A percentile compares a stretch with the other conserved stretches of the same genome.
Evolutionary conservation across 2,113 vertebrate genomes (phyloP).

Genomic region (Bombycilla garrulus): DNA sequence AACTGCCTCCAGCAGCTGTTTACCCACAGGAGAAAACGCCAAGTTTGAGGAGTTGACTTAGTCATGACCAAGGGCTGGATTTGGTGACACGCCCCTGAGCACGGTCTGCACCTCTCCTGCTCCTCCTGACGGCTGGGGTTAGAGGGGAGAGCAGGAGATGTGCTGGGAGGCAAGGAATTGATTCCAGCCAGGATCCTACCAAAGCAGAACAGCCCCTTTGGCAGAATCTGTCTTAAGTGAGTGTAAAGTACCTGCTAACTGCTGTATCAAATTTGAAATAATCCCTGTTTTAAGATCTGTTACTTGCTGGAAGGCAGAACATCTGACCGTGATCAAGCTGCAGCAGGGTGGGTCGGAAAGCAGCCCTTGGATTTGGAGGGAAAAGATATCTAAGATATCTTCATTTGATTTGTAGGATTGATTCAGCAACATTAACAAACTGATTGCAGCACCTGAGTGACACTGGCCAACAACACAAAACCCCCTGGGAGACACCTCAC

Average conservation of each 20-base stretch:
- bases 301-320: not conserved
- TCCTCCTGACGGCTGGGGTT: not conserved
- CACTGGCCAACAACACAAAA: not conserved
- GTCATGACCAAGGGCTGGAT: not conserved
- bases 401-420: not conserved
- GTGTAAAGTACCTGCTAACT: conserved; percentile 18
- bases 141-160: not conserved
- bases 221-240: not conserved
- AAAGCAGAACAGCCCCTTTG: not conserved
- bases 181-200: not conserved
- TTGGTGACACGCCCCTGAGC: not conserved
- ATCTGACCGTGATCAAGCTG: not conserved
- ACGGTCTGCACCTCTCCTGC: not conserved
- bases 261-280: not conserved
- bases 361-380: not conserved
- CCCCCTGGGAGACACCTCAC: not conserved
- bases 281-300: not conserved
- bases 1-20: conserved; percentile 50
- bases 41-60: not conserved
- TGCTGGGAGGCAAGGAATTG: not conserved
- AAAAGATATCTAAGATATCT: not conserved
- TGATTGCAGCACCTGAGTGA: not conserved
- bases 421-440: not conserved
- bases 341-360: not conserved
- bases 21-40: conserved; percentile 9